Evolutionary conservation across 30 jellyfish, hydroid and myxozoan species (phyloP), one percentile per base, ranked within the genome.

Genomic region (Nemopilema nomurai): DNA sequence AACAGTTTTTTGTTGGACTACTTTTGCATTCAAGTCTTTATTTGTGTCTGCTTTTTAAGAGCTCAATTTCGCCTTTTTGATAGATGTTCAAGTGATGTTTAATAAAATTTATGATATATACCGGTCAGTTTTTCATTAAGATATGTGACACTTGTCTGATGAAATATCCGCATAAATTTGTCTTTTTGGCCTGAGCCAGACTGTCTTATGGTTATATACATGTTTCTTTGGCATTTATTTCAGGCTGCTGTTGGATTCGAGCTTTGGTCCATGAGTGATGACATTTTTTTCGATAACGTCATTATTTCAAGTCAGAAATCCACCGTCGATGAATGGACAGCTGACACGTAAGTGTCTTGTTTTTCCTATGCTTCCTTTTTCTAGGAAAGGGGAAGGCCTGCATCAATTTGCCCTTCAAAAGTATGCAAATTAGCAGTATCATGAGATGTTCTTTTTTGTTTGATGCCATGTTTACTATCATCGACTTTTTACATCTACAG

Each of bases 181-280:
- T 41, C 6, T 41, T 41, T 41, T 3, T 41, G 57, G 13, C 57
- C 6, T 3, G 57, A 6, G 13, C 13, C 57, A 41, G 9, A 41
- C 9, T 41, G 57, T 41, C 13, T 41, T 41, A 41, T 41, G 57
- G 57, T 41, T 41, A 41, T 3, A 6, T 13, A 41, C 57, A 41
- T 41, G n/a, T n/a, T n/a, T n/a, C n/a, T n/a, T n/a, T n/a, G 57
- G 13, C 49, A 0, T 41, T 75, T 28, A 31, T 72, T 51, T 27
- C 67, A 95, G 99, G 97, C 87, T 29, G 99, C 99, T 9, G 84
- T 95, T 81, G 99, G 98, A 0, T 90, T 95, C 79, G 99, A 95
- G 82, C 83, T 95, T 51, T 90, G 97, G 98, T 90, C 99, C 21
- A 90, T 90, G 98, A 89, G 96, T 16, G 90, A 96, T 22, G 98